Evolutionary conservation across 2,888 invertebrate species (phyloP).

Genomic region (Phyllotreta striolata): DNA sequence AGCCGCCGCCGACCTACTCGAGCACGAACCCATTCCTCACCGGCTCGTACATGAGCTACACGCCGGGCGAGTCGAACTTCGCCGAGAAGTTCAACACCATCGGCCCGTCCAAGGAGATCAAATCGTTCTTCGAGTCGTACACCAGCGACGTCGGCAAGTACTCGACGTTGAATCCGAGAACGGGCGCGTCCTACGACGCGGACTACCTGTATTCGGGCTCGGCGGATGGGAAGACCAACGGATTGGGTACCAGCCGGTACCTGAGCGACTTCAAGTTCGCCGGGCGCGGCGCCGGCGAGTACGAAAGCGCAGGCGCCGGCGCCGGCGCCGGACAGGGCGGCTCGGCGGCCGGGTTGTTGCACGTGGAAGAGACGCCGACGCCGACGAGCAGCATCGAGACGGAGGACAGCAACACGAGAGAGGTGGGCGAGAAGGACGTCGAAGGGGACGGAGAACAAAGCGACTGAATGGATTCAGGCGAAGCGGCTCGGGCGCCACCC

Average conservation of each 20-base stretch:
- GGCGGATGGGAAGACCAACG: slow-evolving; percentile 53
- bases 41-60: slow-evolving; percentile 60
- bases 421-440: slow-evolving; percentile 65
- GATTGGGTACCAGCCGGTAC: slow-evolving; percentile 53
- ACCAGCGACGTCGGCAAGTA: slow-evolving; percentile 51
- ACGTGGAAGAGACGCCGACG: slow-evolving; percentile 64
- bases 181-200: slow-evolving; percentile 47
- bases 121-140: slow-evolving; percentile 56
- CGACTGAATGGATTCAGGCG: slow-evolving; percentile 61
- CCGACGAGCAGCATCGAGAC: slow-evolving; percentile 69
- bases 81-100: slow-evolving; percentile 59
- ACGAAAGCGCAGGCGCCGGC: slow-evolving; percentile 7
- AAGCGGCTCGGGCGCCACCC: slow-evolving; percentile 48
- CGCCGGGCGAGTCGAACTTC: slow-evolving; percentile 50
- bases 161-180: slow-evolving; percentile 49
- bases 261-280: slow-evolving; percentile 51
- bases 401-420: slow-evolving; percentile 65
- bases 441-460: slow-evolving; percentile 69
- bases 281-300: slow-evolving; percentile 47
- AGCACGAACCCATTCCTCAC: slow-evolving; percentile 70
- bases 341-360: slow-evolving; percentile 48
- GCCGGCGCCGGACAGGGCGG: slow-evolving; percentile 26
- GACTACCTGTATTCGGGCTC: slow-evolving; percentile 44
- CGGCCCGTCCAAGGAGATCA: slow-evolving; percentile 53
- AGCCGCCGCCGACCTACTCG: slow-evolving; percentile 60